phyloP scores from a whole-genome alignment of 1,140 invertebrate genomes.

The Macrosteles quadrilineatus region DNA sequence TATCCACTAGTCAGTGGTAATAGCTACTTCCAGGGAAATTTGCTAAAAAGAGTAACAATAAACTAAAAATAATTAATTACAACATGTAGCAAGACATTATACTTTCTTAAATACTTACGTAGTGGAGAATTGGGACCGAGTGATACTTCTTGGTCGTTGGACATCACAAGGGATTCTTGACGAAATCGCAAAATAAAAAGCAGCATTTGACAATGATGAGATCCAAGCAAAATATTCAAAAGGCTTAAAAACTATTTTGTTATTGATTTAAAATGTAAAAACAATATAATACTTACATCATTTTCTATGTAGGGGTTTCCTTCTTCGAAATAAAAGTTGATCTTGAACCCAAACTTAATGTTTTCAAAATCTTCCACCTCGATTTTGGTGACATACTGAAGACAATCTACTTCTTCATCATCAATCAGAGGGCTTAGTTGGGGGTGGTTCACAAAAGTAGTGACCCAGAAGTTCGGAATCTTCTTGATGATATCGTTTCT shows the following conservation, averaged over 20 bases:
- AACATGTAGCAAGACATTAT: too few species aligned
- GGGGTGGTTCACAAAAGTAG: slow-evolving; percentile 89
- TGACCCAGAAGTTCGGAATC: slow-evolving; percentile 92
- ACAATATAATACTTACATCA: neutral
- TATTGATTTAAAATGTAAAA: neutral
- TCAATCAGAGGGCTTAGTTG: slow-evolving; percentile 81
- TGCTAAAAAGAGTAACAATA: too few species aligned
- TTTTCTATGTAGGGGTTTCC: too few species aligned
- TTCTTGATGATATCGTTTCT: slow-evolving; percentile 80
- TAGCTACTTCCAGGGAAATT: too few species aligned
- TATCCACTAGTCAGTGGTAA: too few species aligned
- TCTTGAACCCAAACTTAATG: slow-evolving; percentile 88
- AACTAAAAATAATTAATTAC: too few species aligned
- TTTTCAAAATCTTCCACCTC: slow-evolving; percentile 90
- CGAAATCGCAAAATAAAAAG: neutral
- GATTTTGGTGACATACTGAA: slow-evolving; percentile 79
- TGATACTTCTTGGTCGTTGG: neutral
- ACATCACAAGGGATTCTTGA: neutral
- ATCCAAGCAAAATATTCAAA: neutral
- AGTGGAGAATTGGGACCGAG: neutral
- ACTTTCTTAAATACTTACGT: too few species aligned
- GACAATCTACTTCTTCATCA: slow-evolving; percentile 84
- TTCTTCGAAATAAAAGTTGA: too few species aligned
- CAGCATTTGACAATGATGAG: neutral
- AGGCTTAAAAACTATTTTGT: neutral